Conservation (phyloP, 2,888 invertebrate genomes). For the Penaeus monodon region DNA sequence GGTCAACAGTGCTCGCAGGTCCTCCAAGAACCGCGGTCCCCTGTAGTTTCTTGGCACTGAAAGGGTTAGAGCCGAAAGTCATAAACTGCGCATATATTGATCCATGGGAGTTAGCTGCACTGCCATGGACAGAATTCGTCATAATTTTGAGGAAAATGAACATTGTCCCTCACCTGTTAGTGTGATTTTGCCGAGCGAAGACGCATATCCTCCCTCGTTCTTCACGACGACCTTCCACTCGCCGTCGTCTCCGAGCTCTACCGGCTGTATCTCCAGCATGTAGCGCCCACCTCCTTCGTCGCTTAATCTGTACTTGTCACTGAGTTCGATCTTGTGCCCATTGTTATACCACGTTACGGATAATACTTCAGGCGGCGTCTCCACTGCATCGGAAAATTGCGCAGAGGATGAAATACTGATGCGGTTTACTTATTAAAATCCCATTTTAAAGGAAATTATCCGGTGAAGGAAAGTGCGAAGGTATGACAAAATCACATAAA, state of each 20-base stretch:
- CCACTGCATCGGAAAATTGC: constrained; percentile 31
- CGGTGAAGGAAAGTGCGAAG: background rate
- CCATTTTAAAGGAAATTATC: background rate
- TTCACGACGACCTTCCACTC: constrained; percentile 68
- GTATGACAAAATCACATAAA: no score
- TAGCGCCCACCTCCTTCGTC: constrained; percentile 89
- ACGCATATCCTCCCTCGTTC: constrained; percentile 52
- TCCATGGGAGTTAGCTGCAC: no score
- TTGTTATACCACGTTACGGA: constrained; percentile 64
- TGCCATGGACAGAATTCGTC: no score
- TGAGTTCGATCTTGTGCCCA: constrained; percentile 72
- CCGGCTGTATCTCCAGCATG: constrained; percentile 80
- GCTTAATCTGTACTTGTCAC: constrained; percentile 78
- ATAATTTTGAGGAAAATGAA: background rate
- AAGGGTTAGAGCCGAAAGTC: constrained; percentile 8
- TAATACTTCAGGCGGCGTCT: constrained; percentile 48
- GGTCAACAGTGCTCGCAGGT: constrained; percentile 87
- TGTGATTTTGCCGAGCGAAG: constrained; percentile 60
- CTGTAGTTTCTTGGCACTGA: constrained; percentile 91
- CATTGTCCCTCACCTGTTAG: constrained; percentile 62
- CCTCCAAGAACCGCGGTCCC: constrained; percentile 90
- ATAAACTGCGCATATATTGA: no score
- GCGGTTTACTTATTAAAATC: background rate
- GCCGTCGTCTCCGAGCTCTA: constrained; percentile 86
- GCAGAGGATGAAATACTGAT: no score